These are phyloP conservation scores for Hydriomena furcata DNA, from an alignment of 2,888 invertebrate genomes.

Conservation along the genomic window DNA sequence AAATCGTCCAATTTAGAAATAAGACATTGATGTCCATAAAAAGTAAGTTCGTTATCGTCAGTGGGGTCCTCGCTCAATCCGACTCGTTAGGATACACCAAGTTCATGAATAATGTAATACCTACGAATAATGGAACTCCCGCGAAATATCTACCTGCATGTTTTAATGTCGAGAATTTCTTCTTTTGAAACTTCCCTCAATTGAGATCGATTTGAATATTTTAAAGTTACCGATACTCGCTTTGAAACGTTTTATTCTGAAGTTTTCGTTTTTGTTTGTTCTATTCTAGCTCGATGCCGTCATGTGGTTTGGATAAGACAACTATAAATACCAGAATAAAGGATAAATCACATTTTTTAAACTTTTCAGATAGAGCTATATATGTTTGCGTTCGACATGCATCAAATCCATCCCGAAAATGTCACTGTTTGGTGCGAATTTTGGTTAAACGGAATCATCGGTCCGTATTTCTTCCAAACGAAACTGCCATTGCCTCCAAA, in stretches of 20 bases:
- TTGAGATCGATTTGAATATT: conserved; percentile 55
- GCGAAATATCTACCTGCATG: conserved; percentile 72
- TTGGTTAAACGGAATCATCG: too few relatives aligned
- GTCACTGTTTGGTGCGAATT: too few relatives aligned
- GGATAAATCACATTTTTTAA: too few relatives aligned
- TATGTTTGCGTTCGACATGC: too few relatives aligned
- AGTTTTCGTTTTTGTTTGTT: conserved; percentile 15
- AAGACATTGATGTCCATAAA: conserved; percentile 60
- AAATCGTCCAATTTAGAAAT: conserved; percentile 49
- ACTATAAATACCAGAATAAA: too few relatives aligned
- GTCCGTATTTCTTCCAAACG: too few relatives aligned
- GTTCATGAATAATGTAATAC: conserved; percentile 79
- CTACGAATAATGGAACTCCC: conserved; percentile 70
- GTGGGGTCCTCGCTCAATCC: conserved; percentile 64
- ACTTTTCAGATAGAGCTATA: too few relatives aligned
- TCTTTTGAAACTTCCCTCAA: conserved; percentile 59
- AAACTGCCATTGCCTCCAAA: too few relatives aligned
- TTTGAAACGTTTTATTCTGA: conserved; percentile 25
- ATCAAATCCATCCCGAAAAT: too few relatives aligned
- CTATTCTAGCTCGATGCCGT: neutral
- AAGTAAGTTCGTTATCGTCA: conserved; percentile 74
- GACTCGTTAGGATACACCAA: conserved; percentile 73
- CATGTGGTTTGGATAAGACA: neutral
- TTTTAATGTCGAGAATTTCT: conserved; percentile 69
- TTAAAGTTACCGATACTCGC: conserved; percentile 40